phyloP scores from a whole-genome alignment of 2,797 vertebrate species.

The Typhlichthys subterraneus region DNA sequence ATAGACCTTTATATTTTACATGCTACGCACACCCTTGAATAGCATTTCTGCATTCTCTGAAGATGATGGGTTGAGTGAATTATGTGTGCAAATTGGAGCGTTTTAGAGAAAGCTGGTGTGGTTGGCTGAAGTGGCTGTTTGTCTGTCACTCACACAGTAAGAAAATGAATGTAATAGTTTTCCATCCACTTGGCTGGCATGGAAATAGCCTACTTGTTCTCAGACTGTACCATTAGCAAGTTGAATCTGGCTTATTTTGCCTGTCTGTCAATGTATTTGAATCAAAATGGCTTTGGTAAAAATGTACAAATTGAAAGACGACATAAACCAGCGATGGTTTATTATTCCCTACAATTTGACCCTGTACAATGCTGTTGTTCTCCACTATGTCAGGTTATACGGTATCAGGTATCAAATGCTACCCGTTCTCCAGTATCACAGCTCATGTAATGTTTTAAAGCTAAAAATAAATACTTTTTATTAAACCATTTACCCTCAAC shows the following conservation, averaged over 20 bases:
- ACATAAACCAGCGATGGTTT: not conserved
- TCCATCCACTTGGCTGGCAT: constrained; percentile 41
- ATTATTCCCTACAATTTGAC: not conserved
- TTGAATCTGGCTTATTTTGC: constrained; percentile 29
- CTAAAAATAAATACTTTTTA: too few relatives aligned
- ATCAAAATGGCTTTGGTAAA: constrained; percentile 27
- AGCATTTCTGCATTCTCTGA: constrained; percentile 55
- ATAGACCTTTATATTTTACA: constrained; percentile 83
- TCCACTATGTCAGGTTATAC: too few relatives aligned
- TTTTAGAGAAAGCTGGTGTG: constrained; percentile 56
- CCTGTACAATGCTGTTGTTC: not conserved
- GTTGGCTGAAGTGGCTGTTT: constrained; percentile 47
- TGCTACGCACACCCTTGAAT: constrained; percentile 74
- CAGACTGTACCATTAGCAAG: constrained; percentile 19
- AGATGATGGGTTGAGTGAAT: constrained; percentile 54
- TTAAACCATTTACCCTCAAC: too few relatives aligned
- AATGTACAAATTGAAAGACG: constrained; percentile 2
- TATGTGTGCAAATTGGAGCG: constrained; percentile 31
- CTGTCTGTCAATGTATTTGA: constrained; percentile 32
- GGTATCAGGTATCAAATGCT: too few relatives aligned
- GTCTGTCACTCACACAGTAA: constrained; percentile 44
- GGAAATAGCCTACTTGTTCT: constrained; percentile 35
- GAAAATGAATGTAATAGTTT: constrained; percentile 44
- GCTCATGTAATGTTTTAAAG: too few relatives aligned
- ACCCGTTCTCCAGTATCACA: too few relatives aligned